Conservation (phyloP, 2,113 vertebrate genomes). For the Protobothrops flavoviridis region DNA sequence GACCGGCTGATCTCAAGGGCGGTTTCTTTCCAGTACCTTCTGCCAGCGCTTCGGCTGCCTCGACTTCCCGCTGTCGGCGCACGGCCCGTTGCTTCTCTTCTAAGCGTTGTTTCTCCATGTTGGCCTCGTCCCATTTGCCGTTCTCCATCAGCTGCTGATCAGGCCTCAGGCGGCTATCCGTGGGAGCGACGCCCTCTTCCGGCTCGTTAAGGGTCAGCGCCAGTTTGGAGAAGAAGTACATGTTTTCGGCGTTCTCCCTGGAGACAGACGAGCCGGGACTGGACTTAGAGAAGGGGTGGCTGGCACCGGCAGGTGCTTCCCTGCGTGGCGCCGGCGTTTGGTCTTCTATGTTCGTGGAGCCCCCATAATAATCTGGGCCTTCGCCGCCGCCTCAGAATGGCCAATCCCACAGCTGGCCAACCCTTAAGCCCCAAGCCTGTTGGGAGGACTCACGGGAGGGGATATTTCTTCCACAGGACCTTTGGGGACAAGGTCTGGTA, state of each 20-base stretch:
- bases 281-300: not conserved
- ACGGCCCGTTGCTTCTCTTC: conserved; percentile 87
- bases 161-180: conserved; percentile 87
- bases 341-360: too few species aligned
- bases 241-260: conserved; percentile 93
- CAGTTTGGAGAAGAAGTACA: conserved; percentile 93
- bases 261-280: not conserved
- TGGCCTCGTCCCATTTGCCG: conserved; percentile 92
- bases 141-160: conserved; percentile 95
- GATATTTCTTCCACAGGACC: conserved; percentile 94
- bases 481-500: conserved; percentile 93
- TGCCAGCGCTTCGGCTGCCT: conserved; percentile 75
- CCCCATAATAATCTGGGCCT: too few species aligned
- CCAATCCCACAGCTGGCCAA: fast-evolving
- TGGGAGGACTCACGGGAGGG: conserved; percentile 83
- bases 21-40: conserved; percentile 70
- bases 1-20: not conserved
- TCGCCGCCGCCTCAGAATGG: not conserved
- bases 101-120: conserved; percentile 86
- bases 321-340: too few species aligned
- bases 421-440: not conserved
- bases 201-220: conserved; percentile 91
- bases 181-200: conserved; percentile 83
- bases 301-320: not conserved
- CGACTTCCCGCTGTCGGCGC: conserved; percentile 77